These are phyloP conservation scores for Pristis pectinata DNA, from an alignment of 2,797 vertebrate species.

Conservation along the genomic window DNA sequence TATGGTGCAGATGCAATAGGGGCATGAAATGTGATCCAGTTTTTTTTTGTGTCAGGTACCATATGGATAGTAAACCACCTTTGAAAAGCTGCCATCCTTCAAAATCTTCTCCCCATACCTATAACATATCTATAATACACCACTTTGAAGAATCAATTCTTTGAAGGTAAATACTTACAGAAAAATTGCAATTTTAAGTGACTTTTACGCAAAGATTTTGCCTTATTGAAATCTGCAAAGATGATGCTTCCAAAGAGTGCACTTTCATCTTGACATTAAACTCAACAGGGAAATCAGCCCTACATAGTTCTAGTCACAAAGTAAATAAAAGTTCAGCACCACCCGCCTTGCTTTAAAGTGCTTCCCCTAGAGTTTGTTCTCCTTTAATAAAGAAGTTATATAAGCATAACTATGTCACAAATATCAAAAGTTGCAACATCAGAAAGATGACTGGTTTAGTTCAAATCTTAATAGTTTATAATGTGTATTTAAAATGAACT, in stretches of 20 bases:
- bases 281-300: neutral
- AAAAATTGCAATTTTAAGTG: neutral
- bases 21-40: too few species aligned
- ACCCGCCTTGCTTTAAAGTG: neutral
- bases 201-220: neutral
- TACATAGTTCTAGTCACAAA: neutral
- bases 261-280: neutral
- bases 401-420: neutral
- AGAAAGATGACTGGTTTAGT: neutral
- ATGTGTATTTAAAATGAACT: neutral
- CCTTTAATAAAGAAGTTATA: neutral
- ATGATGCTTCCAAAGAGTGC: neutral
- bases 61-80: neutral
- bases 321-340: neutral
- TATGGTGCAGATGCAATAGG: too few species aligned
- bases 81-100: neutral
- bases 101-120: neutral
- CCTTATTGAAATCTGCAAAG: neutral
- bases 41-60: neutral
- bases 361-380: neutral
- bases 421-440: neutral
- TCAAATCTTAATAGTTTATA: neutral
- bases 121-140: neutral
- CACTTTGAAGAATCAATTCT: neutral
- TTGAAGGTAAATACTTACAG: neutral